Percentiles rank a stretch among this genome's conserved stretches.
These are phyloP conservation scores for Muricea muricata DNA, from an alignment of 92 coral and sea anemone species.

Conservation along the genomic window DNA sequence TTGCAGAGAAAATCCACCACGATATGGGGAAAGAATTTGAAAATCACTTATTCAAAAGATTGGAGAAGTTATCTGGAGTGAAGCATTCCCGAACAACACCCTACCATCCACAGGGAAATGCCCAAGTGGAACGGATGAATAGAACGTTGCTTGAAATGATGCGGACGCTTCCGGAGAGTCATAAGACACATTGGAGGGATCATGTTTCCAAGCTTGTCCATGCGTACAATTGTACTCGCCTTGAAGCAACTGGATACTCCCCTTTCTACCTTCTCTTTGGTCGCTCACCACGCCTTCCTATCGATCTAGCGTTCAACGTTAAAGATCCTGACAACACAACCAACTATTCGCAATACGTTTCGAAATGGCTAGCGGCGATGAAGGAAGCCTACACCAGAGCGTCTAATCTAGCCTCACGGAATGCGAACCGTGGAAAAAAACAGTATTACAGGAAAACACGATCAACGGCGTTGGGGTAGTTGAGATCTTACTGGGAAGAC, in stretches of 20 bases:
- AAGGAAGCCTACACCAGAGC: constrained; percentile 28
- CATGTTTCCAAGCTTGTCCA: constrained; percentile 55
- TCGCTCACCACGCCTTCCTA: constrained; percentile 37
- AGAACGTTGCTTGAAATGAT: constrained; percentile 9
- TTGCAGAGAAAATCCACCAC: constrained; percentile 29
- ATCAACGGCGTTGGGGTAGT: neutral
- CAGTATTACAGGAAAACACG: neutral
- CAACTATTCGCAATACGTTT: neutral
- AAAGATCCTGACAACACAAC: neutral
- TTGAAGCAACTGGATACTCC: constrained; percentile 42
- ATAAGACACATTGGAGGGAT: constrained; percentile 50
- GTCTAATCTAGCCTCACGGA: neutral
- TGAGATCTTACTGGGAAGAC: constrained; percentile 27
- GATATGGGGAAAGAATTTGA: constrained; percentile 12
- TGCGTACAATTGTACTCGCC: constrained; percentile 52
- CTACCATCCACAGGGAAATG: neutral
- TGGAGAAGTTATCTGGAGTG: constrained; percentile 13
- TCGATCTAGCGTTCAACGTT: neutral
- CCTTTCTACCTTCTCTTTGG: constrained; percentile 47
- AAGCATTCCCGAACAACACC: constrained; percentile 11
- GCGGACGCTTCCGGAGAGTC: neutral
- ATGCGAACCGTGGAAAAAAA: neutral
- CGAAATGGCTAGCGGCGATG: neutral
- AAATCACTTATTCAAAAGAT: neutral
- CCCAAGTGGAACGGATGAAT: neutral